Evolutionary conservation across 2,113 vertebrate genomes (phyloP).

Genomic region (Xiphophorus hellerii): DNA sequence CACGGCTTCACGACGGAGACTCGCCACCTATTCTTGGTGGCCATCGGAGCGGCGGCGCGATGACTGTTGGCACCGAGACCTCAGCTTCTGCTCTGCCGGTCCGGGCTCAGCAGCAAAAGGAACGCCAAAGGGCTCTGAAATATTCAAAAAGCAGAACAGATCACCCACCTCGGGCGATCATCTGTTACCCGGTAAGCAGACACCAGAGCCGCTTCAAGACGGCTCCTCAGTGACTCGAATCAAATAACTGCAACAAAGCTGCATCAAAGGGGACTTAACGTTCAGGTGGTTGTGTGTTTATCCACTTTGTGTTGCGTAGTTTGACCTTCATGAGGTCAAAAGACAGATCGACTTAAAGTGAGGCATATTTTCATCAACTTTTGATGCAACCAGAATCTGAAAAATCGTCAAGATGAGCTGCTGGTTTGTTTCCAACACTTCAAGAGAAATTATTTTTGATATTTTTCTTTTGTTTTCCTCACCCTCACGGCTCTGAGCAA

Average conservation of each 20-base stretch:
- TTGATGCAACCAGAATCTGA: neutral
- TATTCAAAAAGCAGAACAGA: conserved; percentile 69
- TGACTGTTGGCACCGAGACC: conserved; percentile 55
- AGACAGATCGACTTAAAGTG: neutral
- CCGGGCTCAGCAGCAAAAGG: conserved; percentile 62
- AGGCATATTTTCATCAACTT: neutral
- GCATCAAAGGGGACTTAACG: neutral
- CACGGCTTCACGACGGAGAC: conserved; percentile 29
- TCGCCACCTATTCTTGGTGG: conserved; percentile 14
- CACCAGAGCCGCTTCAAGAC: conserved; percentile 38
- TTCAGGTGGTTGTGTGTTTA: neutral
- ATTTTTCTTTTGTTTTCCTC: neutral
- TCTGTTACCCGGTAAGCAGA: conserved; percentile 48
- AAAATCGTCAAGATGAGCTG: too few species aligned
- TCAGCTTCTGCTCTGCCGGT: conserved; percentile 42
- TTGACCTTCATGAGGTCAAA: neutral
- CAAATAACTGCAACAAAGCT: conserved; percentile 9
- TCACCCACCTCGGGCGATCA: conserved; percentile 51
- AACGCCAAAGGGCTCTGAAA: conserved; percentile 69
- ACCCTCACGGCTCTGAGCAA: neutral
- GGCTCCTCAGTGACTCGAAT: conserved; percentile 19
- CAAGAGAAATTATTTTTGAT: too few species aligned
- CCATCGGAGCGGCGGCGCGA: conserved; percentile 8
- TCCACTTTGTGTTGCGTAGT: neutral
- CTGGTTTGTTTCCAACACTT: too few species aligned